Percentiles rank a stretch among this genome's conserved stretches.
Conservation (phyloP, 2,888 invertebrate species). For the Isoperla grammatica region DNA sequence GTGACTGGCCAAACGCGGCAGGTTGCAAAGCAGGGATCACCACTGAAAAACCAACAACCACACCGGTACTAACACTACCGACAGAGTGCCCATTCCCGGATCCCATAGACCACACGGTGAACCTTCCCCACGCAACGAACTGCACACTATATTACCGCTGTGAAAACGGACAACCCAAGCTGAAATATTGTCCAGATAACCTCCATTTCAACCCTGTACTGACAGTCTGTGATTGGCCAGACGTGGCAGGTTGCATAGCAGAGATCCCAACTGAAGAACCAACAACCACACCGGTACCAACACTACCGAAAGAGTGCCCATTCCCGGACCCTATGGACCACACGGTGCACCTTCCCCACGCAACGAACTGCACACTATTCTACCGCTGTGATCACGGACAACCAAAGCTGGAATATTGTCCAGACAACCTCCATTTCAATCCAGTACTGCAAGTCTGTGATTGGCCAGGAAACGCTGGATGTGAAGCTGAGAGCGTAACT, state of each 20-base stretch:
- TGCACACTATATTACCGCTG: constrained; percentile 30
- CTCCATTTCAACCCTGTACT: constrained; percentile 33
- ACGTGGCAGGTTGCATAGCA: constrained; percentile 29
- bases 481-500: background rate
- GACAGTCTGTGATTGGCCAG: constrained; percentile 33
- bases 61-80: no score
- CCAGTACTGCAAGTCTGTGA: constrained; percentile 32
- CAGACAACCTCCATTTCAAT: constrained; percentile 33
- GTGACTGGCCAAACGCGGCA: constrained; percentile 33
- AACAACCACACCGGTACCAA: no score
- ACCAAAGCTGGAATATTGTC: constrained; percentile 31
- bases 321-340: constrained; percentile 3
- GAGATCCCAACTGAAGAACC: no score
- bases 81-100: background rate
- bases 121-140: constrained; percentile 4
- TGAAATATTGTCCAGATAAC: constrained; percentile 31
- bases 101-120: background rate
- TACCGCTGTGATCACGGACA: constrained; percentile 33
- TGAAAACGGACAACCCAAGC: constrained; percentile 30
- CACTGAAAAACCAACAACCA: no score
- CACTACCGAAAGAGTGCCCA: constrained; percentile 12
- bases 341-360: constrained; percentile 20
- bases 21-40: constrained; percentile 17
- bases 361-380: constrained; percentile 22
- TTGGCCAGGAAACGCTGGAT: constrained; percentile 32